Conservation (phyloP, 2,113 vertebrate genomes). For the Haliaeetus leucogaster region DNA sequence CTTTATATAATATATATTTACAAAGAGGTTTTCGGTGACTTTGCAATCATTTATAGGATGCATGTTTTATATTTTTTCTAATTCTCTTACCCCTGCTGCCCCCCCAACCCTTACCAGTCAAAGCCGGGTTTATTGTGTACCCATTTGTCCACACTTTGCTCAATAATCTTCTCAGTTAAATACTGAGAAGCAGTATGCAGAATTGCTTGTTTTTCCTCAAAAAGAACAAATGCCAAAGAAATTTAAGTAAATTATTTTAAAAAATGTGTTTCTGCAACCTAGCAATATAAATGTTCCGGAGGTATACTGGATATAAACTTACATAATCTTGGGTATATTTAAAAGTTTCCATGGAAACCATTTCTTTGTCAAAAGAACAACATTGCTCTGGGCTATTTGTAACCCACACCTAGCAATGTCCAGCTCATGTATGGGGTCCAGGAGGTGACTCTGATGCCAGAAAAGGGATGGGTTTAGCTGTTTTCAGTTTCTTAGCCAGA, state of each 20-base stretch:
- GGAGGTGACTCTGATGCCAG: not conserved
- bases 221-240: slow-evolving; percentile 14
- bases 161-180: not conserved
- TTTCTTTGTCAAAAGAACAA: slow-evolving; percentile 53
- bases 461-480: not conserved
- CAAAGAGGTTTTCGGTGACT: not conserved
- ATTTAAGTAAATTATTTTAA: slow-evolving; percentile 17
- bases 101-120: not conserved
- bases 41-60: not conserved
- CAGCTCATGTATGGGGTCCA: not conserved
- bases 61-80: not conserved
- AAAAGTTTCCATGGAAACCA: slow-evolving; percentile 59
- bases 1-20: not conserved
- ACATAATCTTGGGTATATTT: slow-evolving; percentile 56
- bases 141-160: not conserved
- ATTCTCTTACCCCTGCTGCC: not conserved
- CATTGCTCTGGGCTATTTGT: slow-evolving; percentile 20
- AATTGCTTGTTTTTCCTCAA: not conserved
- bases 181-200: not conserved
- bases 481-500: not conserved
- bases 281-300: slow-evolving; percentile 32
- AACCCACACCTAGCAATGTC: not conserved
- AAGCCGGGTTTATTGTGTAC: not conserved
- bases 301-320: slow-evolving; percentile 46
- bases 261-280: slow-evolving; percentile 27